Base-by-base conservation (phyloP, 2,888 invertebrate species). In the Drosophila glabriapex region DNA sequence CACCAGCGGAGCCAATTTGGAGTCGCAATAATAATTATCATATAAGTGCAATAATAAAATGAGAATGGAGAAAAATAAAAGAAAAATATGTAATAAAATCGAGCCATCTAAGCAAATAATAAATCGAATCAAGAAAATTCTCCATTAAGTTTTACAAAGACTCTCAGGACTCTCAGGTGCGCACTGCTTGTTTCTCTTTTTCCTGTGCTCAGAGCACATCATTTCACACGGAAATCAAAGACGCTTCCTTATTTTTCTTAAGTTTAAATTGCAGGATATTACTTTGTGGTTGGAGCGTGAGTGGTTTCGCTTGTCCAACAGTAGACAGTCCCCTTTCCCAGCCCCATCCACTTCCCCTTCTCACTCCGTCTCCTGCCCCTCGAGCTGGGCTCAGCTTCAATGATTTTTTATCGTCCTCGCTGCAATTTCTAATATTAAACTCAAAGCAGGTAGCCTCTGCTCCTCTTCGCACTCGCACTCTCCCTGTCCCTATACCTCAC, bases 31-130 rank as follows among this genome's bases (percentile, higher is more conserved):
- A 50, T 29, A 29, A 50, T 50, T 19, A 50, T 29, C 25, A 50
- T 50, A 53, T 12, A 35, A 54, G 35, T 82, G 67, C 70, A 82
- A 82, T 82, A 76, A 73, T 41, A 29, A 41, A 56, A 55, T 31
- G n/a, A 33, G 19, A 12, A 9, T 22, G 12, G 16, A 10, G n/a
- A 14, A 10, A 12, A 35, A 1, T 0, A 14, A n/a, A 14, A 5
- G 19, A 2, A 25, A 39, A n/a, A 55, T 29, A 12, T 12, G 4
- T 12, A 29, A n/a, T 37, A 14, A 29, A 41, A 28, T n/a, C n/a
- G n/a, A 19, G 29, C 97, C 0, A 93, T 97, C 9, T 91, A 96
- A 41, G 65, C 74, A 75, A 76, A 76, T 87, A 80, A 80, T 88
- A 85, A 89, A 89, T 89, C 80, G 76, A 87, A 86, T 86, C 81